A percentile compares a stretch with the other conserved stretches of the same genome.
Evolutionary conservation across 2,113 vertebrate species (phyloP).

Genomic region (Istiophorus platypterus): DNA sequence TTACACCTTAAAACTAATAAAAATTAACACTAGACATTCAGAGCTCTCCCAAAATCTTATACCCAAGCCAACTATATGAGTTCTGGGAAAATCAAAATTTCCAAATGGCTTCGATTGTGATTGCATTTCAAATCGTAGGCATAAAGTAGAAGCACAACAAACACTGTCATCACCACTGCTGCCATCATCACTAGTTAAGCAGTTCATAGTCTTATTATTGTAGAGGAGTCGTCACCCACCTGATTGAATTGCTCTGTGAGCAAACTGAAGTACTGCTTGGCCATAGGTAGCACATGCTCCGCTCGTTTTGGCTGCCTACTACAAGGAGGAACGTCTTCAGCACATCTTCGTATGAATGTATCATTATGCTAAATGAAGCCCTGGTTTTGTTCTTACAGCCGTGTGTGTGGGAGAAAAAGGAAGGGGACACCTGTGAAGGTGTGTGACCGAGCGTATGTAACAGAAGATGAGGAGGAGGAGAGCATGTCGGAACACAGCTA

Average conservation of each 20-base stretch:
- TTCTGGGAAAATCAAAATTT: not conserved
- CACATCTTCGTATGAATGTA: not conserved
- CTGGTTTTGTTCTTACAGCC: slow-evolving; percentile 68
- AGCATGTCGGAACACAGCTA: slow-evolving; percentile 88
- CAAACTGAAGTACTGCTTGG: not conserved
- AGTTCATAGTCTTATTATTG: slow-evolving; percentile 1
- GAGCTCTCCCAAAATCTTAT: too few relatives aligned
- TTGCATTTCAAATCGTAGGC: not conserved
- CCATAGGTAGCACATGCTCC: not conserved
- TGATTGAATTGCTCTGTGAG: not conserved
- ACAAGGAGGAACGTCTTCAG: not conserved
- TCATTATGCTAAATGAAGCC: slow-evolving; percentile 17
- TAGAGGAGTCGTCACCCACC: not conserved
- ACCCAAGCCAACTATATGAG: not conserved
- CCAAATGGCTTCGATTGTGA: not conserved
- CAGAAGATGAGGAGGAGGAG: slow-evolving; percentile 88
- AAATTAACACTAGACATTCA: too few relatives aligned
- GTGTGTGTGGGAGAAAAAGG: slow-evolving; percentile 85
- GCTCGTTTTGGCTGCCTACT: not conserved
- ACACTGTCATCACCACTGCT: not conserved
- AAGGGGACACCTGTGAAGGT: slow-evolving; percentile 87
- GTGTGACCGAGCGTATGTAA: slow-evolving; percentile 84
- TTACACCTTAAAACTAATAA: too few relatives aligned
- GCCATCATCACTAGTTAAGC: not conserved
- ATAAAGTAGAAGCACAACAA: not conserved